Evolutionary conservation across 1,140 invertebrate species (phyloP), one percentile per base, ranked within the genome.

Genomic region (Anadara kagoshimensis): DNA sequence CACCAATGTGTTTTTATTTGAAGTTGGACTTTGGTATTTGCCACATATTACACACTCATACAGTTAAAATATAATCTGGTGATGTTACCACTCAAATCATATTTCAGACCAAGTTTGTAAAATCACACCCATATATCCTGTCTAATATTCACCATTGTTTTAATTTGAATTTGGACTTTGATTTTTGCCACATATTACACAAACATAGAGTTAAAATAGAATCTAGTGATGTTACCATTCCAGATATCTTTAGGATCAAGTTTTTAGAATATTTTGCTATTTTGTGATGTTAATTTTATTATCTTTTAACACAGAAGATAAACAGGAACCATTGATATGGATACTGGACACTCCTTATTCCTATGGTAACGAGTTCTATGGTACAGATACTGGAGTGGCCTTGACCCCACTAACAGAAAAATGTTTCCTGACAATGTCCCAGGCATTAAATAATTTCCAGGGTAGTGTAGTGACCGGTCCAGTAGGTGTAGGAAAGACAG

Each of bases 301-400:
- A 36, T 51, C 49, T 11, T 29, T 14, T 2, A 26, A 72, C 62
- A 56, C 76, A 79, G 80, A 83, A 22, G 85, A 85, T 36, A 77
- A 75, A 57, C 67, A 63, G 20, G 82, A 86, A 62, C 87, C 86
- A 20, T 53, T 81, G 44, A 74, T 90, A 22, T 85, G 82, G 78
- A 83, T 89, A 14, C 76, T 90, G 56, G 87, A 89, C 64, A 82
- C 80, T 18, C 77, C 74, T 4, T 87, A 85, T 74, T 53, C 78
- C 29, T 88, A 88, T 80, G 87, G 87, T 53, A 85, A 80, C 71
- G 89, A 90, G 72, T 90, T 90, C 73, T 88, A 88, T 79, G 89
- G 89, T 11, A 81, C 81, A 56, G 75, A 85, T 57, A 68, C 81
- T 24, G 83, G 81, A 16, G 80, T 87, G 41, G 83, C 82, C 18